Percentiles rank a stretch among this genome's conserved stretches.
phyloP scores from a whole-genome alignment of 2,113 vertebrate genomes.

The Lonchura striata region DNA sequence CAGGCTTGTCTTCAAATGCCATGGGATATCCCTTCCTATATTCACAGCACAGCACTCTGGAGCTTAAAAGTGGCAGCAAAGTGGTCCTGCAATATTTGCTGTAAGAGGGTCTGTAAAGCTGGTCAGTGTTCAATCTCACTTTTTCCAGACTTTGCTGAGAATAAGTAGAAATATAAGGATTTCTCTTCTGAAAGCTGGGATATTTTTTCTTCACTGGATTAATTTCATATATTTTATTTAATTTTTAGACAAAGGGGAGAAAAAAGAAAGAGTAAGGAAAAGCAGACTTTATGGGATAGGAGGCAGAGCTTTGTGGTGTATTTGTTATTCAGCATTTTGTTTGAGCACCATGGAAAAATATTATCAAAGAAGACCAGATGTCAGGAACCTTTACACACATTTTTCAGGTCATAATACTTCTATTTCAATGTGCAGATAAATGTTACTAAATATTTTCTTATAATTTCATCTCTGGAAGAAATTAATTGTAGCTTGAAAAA shows the following conservation, averaged over 20 bases:
- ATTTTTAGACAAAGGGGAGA: background rate
- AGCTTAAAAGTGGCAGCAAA: background rate
- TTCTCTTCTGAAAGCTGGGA: background rate
- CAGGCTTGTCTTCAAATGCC: background rate
- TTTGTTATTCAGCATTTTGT: background rate
- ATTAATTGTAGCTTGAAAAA: slow-evolving; percentile 28
- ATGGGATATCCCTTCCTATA: background rate
- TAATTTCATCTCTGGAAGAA: slow-evolving; percentile 11
- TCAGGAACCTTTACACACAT: background rate
- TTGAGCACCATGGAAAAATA: background rate
- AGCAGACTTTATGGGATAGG: background rate
- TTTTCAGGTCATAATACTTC: background rate
- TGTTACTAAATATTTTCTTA: slow-evolving; percentile 20
- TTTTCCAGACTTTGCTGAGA: background rate
- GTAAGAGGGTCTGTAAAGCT: background rate
- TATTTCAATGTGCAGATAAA: background rate
- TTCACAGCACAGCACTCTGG: background rate
- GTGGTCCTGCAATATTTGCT: background rate
- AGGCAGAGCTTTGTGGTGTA: background rate
- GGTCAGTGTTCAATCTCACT: background rate
- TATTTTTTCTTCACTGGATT: background rate
- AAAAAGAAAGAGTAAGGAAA: background rate
- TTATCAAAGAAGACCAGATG: background rate
- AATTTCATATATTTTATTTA: background rate
- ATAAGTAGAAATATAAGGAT: background rate